Evolutionary conservation across 2,797 vertebrate species (phyloP).

Genomic region (Rhodeus uyekii): DNA sequence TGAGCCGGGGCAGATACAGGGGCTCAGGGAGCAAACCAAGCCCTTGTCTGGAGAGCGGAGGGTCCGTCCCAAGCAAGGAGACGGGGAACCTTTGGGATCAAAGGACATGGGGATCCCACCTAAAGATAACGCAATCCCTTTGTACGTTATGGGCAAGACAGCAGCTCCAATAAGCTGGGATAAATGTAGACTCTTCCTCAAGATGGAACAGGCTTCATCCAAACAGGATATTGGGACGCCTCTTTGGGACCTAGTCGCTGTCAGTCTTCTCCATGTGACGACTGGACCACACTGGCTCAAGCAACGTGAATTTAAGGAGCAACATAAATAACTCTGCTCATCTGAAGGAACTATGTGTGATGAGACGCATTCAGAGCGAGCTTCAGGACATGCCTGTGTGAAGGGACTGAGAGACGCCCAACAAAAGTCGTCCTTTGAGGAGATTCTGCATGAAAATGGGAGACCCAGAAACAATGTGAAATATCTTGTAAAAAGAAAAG

Average conservation of each 20-base stretch:
- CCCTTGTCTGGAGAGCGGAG: conserved; percentile 41
- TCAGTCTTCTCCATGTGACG: conserved; percentile 29
- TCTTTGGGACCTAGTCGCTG: conserved; percentile 27
- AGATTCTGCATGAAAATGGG: conserved; percentile 5
- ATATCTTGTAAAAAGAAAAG: background rate
- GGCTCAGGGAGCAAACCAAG: conserved; percentile 39
- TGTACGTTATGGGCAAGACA: conserved; percentile 26
- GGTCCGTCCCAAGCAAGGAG: conserved; percentile 47
- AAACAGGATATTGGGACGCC: conserved; percentile 41
- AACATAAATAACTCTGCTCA: no score
- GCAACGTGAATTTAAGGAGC: background rate
- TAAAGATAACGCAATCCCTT: conserved; percentile 39
- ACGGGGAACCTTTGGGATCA: conserved; percentile 36
- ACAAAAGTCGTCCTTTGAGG: conserved; percentile 19
- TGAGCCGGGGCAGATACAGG: conserved; percentile 40
- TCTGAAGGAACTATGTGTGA: no score
- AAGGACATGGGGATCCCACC: conserved; percentile 35
- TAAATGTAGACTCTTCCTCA: conserved; percentile 36
- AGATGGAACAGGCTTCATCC: conserved; percentile 35
- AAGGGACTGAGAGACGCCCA: background rate
- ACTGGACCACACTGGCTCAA: conserved; percentile 11
- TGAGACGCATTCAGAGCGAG: background rate
- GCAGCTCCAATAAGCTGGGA: conserved; percentile 10
- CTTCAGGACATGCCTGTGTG: conserved; percentile 8
- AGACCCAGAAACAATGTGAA: conserved; percentile 1